Evolutionary conservation across 2,113 vertebrate species (phyloP), one percentile per base, ranked within the genome.

Genomic region (Pelobates fuscus): DNA sequence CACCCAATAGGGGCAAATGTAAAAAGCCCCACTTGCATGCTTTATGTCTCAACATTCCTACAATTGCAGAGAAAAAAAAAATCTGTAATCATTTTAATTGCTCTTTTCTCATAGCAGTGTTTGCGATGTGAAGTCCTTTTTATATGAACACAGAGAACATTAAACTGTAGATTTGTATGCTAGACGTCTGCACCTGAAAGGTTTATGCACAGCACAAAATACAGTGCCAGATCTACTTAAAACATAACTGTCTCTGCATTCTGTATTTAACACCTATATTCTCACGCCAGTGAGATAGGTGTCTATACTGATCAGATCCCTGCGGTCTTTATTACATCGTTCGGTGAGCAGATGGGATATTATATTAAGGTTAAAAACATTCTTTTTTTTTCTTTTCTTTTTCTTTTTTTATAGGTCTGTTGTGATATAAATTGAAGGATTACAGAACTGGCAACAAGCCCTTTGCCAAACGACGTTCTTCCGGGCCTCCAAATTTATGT

Each of bases 371-470:
- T 68, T 59, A 60, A 77, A 67, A 77, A 77, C 68, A 37, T 27
- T 61, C 44, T 61, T 61, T 52, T 46, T 49, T 57, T 54, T 18
- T 67, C 60, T 61, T 52, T 46, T 49, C 54, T 54, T 18, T 67
- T 60, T 60, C 30, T 54, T 17, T 67, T 68, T 55, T 68, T 68
- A 77, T 52, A 61, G 61, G 11, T 63, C 54, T 67, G 52, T 67
- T 77, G 54, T 61, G 55, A 61, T 77, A 77, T 49, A 68, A 77
- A 77, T 68, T 49, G 73, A 77, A 68, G 57, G 46, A 68, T 68
- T 61, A 64, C 41, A 61, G 27, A 61, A 61, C 25, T 77, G 73
- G 65, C 72, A 76, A 63, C 17, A 25, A 76, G 63, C 65, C 65
- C 41, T 25, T n/a, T 68, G 65, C 64, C 65, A 68, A 77, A 25